Evolutionary conservation across 92 coral and sea anemone genomes (phyloP).

Genomic region (Pocillopora grandis): DNA sequence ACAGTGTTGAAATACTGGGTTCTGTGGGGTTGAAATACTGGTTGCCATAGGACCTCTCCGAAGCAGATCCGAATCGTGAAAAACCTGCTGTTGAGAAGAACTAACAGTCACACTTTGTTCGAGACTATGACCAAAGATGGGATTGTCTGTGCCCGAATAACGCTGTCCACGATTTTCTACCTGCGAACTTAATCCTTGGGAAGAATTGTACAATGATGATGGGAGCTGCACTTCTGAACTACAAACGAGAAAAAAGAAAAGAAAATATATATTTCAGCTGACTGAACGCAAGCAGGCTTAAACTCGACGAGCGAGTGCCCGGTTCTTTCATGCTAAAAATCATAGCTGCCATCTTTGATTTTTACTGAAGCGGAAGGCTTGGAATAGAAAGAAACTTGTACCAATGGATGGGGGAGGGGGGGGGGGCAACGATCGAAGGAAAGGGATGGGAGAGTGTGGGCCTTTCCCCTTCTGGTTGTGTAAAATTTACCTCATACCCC

Average conservation of each 20-base stretch:
- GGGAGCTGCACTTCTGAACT: constrained; percentile 16
- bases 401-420: too few species aligned
- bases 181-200: constrained; percentile 12
- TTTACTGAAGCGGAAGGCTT: not conserved
- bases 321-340: not conserved
- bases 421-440: too few species aligned
- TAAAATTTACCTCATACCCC: too few species aligned
- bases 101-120: not conserved
- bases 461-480: too few species aligned
- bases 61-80: not conserved
- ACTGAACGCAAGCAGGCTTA: too few species aligned
- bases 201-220: not conserved
- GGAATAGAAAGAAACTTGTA: too few species aligned
- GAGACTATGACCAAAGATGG: not conserved
- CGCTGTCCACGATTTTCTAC: not conserved
- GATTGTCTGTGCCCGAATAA: not conserved
- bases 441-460: too few species aligned
- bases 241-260: not conserved
- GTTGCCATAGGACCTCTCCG: not conserved
- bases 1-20: constrained; percentile 26
- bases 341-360: too few species aligned
- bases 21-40: not conserved
- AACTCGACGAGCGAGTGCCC: too few species aligned
- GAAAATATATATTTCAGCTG: too few species aligned
- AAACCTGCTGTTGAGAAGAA: not conserved